A percentile compares a stretch with the other conserved stretches of the same genome.
These are phyloP conservation scores for Micromys minutus DNA, from an alignment of 2,113 vertebrate species.

Conservation along the genomic window DNA sequence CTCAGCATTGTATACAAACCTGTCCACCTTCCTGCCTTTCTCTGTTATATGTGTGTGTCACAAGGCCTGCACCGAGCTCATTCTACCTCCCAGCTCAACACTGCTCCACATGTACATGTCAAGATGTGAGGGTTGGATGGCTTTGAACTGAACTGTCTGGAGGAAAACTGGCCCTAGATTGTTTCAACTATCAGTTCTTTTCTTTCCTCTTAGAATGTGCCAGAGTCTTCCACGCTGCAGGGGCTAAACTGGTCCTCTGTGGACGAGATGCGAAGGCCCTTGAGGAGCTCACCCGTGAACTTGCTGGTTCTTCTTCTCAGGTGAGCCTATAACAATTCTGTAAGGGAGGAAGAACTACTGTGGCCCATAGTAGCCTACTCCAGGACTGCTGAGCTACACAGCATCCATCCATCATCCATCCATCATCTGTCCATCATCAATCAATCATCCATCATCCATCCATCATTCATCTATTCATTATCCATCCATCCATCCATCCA, in stretches of 20 bases:
- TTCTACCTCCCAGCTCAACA: too few relatives aligned
- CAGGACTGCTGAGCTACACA: background rate
- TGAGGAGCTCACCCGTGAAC: slow-evolving; percentile 88
- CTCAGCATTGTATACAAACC: background rate
- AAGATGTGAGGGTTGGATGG: background rate
- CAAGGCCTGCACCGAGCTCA: background rate
- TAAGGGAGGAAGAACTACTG: background rate
- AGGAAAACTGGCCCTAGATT: accelerated
- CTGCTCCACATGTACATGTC: background rate
- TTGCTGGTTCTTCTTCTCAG: slow-evolving; percentile 77
- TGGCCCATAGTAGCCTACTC: background rate
- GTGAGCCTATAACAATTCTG: slow-evolving; percentile 72
- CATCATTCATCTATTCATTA: too few relatives aligned
- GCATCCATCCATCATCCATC: background rate
- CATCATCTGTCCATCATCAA: background rate
- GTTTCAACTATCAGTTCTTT: background rate
- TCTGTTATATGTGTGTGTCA: background rate
- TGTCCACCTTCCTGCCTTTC: background rate
- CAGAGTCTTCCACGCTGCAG: slow-evolving; percentile 91
- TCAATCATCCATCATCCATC: too few relatives aligned
- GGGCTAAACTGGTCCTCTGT: slow-evolving; percentile 93
- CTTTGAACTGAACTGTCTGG: background rate
- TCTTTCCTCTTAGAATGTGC: slow-evolving; percentile 90
- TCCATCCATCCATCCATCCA: background rate
- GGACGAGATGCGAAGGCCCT: slow-evolving; percentile 90